phyloP scores from a whole-genome alignment of 2,113 vertebrate genomes.

The Clupea harengus region DNA sequence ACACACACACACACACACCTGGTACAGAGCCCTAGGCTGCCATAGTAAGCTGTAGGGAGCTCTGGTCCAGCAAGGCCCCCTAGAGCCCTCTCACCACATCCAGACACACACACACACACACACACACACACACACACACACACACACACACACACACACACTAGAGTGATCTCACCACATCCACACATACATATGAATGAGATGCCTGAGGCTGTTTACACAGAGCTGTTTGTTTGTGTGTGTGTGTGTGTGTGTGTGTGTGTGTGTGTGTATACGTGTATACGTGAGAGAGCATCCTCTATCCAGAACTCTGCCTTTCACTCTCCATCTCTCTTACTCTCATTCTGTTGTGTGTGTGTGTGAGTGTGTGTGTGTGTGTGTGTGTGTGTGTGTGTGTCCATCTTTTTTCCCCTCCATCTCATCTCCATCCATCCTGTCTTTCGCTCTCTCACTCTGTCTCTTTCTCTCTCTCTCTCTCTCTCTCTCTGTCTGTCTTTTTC shows the following conservation, averaged over 20 bases:
- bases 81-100: background rate
- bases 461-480: background rate
- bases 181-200: slow-evolving; percentile 49
- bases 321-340: background rate
- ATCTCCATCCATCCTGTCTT: slow-evolving; percentile 13
- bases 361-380: no score
- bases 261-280: background rate
- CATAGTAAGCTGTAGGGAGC: no score
- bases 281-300: background rate
- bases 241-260: slow-evolving; percentile 27
- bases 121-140: slow-evolving; percentile 1
- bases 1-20: background rate
- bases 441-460: background rate
- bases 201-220: slow-evolving; percentile 32
- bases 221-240: slow-evolving; percentile 32
- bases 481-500: slow-evolving; percentile 2
- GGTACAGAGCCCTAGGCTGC: background rate
- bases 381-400: no score
- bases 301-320: background rate
- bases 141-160: background rate
- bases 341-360: no score
- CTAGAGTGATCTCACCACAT: slow-evolving; percentile 16
- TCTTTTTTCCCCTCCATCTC: no score
- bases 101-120: background rate
- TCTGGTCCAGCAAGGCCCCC: no score